phyloP scores from a whole-genome alignment of 2,113 vertebrate species.

The Anguilla rostrata region DNA sequence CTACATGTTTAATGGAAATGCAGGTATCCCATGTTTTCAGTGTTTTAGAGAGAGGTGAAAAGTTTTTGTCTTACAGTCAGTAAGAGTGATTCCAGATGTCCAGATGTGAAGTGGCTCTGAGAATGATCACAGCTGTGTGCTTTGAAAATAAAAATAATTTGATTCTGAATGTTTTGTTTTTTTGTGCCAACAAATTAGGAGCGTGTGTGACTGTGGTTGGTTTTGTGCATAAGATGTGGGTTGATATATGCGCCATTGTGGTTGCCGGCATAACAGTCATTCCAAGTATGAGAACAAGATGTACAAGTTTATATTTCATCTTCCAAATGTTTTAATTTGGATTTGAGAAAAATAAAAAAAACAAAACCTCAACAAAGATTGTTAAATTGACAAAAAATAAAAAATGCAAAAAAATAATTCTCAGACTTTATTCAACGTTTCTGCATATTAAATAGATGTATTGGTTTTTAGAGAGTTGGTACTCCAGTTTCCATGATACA shows the following conservation, averaged over 20 bases:
- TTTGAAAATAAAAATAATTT: slow-evolving; percentile 21
- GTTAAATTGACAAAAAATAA: slow-evolving; percentile 1
- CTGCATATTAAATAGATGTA: slow-evolving; percentile 65
- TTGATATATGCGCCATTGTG: not conserved
- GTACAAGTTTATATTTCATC: not conserved
- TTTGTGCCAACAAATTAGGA: not conserved
- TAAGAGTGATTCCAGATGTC: not conserved
- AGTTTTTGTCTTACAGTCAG: not conserved
- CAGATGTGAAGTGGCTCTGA: not conserved
- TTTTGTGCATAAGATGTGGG: not conserved
- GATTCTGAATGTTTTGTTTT: not conserved
- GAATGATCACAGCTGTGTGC: not conserved
- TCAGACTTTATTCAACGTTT: slow-evolving; percentile 14
- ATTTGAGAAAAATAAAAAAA: slow-evolving; percentile 22
- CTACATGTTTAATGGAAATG: not conserved
- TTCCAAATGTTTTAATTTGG: slow-evolving; percentile 28
- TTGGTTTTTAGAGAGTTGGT: slow-evolving; percentile 49
- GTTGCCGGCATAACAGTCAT: not conserved
- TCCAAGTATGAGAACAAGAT: slow-evolving; percentile 1
- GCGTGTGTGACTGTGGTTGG: not conserved
- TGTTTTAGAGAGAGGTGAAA: not conserved
- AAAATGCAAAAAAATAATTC: slow-evolving; percentile 10
- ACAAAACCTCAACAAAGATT: slow-evolving; percentile 11
- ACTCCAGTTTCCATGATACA: not conserved
- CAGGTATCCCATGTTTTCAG: not conserved